Conservation (phyloP, 2,888 invertebrate genomes). For the Elgonia sp. region DNA sequence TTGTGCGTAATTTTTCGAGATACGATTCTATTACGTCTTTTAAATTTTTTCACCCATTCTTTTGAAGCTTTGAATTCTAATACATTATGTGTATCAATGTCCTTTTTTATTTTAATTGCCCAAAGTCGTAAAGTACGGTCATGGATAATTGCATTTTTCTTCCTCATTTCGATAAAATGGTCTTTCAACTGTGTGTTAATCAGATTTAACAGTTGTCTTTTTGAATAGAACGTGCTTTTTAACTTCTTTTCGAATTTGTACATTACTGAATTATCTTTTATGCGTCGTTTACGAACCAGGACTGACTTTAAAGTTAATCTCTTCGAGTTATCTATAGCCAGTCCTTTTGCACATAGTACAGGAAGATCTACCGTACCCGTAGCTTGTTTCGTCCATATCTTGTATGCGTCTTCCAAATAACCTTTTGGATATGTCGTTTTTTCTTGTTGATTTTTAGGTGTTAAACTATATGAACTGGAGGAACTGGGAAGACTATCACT, state of each 20-base stretch:
- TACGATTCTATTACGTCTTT: conserved; percentile 13
- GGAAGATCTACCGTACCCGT: neutral
- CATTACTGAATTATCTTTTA: conserved; percentile 9
- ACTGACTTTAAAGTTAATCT: neutral
- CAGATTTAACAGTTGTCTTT: neutral
- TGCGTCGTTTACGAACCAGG: conserved; percentile 2
- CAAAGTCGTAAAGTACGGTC: conserved; percentile 28
- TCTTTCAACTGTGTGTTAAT: conserved; percentile 17
- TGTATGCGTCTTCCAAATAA: conserved; percentile 24
- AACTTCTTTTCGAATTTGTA: conserved; percentile 30
- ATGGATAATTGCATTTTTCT: conserved; percentile 21
- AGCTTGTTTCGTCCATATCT: conserved; percentile 25
- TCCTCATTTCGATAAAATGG: conserved; percentile 23
- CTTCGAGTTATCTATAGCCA: conserved; percentile 12
- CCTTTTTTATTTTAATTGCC: conserved; percentile 28
- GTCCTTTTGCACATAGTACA: conserved; percentile 11
- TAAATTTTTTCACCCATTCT: conserved; percentile 30
- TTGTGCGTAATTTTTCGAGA: conserved; percentile 36
- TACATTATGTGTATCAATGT: conserved; percentile 12
- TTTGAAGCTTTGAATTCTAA: conserved; percentile 34
- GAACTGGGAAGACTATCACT: conserved; percentile 1
- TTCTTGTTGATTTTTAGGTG: neutral
- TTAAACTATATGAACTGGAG: neutral
- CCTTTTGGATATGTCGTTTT: conserved; percentile 1
- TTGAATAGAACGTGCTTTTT: neutral